Evolutionary conservation across 2,888 invertebrate genomes (phyloP).

Genomic region (Polyommatus icarus): DNA sequence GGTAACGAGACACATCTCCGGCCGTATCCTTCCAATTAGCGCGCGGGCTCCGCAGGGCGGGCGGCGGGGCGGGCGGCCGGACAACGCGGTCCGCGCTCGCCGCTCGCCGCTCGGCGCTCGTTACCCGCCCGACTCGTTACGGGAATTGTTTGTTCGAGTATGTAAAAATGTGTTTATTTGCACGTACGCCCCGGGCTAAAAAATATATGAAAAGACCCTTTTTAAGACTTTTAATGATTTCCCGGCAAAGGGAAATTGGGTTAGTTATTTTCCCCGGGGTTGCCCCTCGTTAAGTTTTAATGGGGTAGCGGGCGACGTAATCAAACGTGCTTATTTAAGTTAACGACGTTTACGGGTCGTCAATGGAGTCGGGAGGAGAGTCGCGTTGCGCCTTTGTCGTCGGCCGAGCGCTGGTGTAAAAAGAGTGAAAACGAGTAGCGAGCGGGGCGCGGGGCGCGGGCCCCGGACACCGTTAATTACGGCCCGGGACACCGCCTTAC

Average conservation of each 20-base stretch:
- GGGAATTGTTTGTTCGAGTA: slow-evolving; percentile 80
- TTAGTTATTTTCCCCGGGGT: slow-evolving; percentile 80
- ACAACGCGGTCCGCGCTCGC: not conserved
- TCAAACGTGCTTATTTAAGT: slow-evolving; percentile 80
- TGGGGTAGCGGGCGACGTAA: slow-evolving; percentile 79
- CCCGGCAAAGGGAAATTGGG: slow-evolving; percentile 81
- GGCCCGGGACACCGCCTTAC: slow-evolving; percentile 53
- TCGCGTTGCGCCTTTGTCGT: slow-evolving; percentile 45
- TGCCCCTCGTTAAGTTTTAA: slow-evolving; percentile 81
- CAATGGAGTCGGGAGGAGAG: slow-evolving; percentile 61
- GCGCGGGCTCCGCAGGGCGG: slow-evolving; percentile 41
- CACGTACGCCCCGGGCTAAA: slow-evolving; percentile 78
- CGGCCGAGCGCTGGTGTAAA: slow-evolving; percentile 41
- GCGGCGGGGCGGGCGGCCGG: slow-evolving; percentile 42
- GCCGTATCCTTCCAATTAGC: slow-evolving; percentile 75
- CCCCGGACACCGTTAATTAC: slow-evolving; percentile 43
- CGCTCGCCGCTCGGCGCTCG: slow-evolving; percentile 47
- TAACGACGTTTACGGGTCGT: slow-evolving; percentile 74
- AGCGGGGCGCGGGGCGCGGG: slow-evolving; percentile 31
- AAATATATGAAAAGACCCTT: slow-evolving; percentile 79
- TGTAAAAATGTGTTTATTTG: slow-evolving; percentile 81
- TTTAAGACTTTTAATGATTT: slow-evolving; percentile 81
- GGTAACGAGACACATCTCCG: slow-evolving; percentile 74
- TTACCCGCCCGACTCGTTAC: slow-evolving; percentile 77
- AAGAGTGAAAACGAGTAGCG: slow-evolving; percentile 40